Percentiles rank a stretch among this genome's conserved stretches.
Evolutionary conservation across 2,888 invertebrate species (phyloP).

Genomic region (Leptinotarsa juncta): DNA sequence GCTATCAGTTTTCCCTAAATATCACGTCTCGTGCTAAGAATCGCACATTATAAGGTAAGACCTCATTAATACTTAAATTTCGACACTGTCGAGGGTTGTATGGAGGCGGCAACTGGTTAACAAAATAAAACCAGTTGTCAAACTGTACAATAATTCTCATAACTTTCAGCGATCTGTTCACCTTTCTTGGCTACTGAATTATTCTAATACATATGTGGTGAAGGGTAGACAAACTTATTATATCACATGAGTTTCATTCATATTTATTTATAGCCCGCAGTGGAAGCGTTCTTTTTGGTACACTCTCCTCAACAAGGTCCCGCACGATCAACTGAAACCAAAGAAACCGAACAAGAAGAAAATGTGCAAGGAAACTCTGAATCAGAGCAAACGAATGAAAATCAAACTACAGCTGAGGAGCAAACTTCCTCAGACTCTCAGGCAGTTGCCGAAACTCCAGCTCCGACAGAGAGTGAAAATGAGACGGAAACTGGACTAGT

Average conservation of each 20-base stretch:
- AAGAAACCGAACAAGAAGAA: conserved; percentile 40
- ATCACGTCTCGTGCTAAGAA: too few species aligned
- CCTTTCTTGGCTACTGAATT: too few species aligned
- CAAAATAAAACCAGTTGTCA: too few species aligned
- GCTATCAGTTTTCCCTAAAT: too few species aligned
- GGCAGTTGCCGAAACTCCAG: conserved; percentile 1
- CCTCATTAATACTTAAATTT: too few species aligned
- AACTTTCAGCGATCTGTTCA: too few species aligned
- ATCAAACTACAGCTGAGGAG: neutral
- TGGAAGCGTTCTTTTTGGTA: conserved; percentile 91
- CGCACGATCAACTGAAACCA: conserved; percentile 47
- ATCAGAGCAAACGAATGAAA: conserved; percentile 32
- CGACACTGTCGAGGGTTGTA: too few species aligned
- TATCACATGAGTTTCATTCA: neutral
- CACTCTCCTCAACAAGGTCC: conserved; percentile 76
- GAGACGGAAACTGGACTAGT: neutral
- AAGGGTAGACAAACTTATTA: too few species aligned
- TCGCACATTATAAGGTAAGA: too few species aligned
- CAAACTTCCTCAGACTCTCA: conserved; percentile 25
- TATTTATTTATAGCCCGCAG: conserved; percentile 73
- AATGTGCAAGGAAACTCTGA: conserved; percentile 36
- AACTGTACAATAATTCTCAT: too few species aligned
- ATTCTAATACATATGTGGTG: too few species aligned
- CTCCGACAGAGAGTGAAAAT: conserved; percentile 14
- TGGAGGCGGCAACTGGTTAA: too few species aligned